Percentiles rank a stretch among this genome's conserved stretches.
These are phyloP conservation scores for Spermophilus dauricus DNA, from an alignment of 2,113 vertebrate species.

Conservation along the genomic window DNA sequence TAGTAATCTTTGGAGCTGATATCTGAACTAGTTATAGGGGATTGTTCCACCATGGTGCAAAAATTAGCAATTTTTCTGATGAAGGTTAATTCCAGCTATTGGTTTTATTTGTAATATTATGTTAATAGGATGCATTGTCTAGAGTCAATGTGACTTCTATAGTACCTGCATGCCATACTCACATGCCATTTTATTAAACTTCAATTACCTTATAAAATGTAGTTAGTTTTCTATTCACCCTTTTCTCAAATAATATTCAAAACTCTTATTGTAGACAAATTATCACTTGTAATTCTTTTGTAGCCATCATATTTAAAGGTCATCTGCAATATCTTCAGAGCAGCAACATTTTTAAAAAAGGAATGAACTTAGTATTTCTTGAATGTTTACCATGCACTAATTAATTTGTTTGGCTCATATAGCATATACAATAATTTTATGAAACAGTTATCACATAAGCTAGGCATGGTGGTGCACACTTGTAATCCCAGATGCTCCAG, in stretches of 20 bases:
- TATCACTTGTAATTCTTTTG: slow-evolving; percentile 11
- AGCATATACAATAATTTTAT: background rate
- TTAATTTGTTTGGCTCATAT: background rate
- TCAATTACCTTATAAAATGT: background rate
- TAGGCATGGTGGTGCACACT: too few species aligned
- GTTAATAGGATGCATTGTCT: background rate
- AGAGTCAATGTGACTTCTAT: background rate
- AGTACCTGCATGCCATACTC: background rate
- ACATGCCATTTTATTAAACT: background rate
- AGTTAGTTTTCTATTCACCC: background rate
- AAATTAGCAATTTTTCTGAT: background rate
- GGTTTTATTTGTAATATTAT: background rate
- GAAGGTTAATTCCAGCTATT: background rate
- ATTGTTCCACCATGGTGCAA: background rate
- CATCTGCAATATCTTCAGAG: background rate
- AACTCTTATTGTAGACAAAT: slow-evolving; percentile 45
- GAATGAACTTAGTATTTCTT: background rate
- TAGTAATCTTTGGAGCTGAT: background rate
- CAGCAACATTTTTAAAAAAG: background rate
- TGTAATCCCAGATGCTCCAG: too few species aligned
- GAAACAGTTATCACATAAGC: background rate
- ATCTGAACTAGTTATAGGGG: background rate
- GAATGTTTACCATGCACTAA: background rate
- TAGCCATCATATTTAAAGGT: background rate
- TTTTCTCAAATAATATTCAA: slow-evolving; percentile 11